Evolutionary conservation across 92 coral and sea anemone species (phyloP).

Genomic region (Diadumene lineata): DNA sequence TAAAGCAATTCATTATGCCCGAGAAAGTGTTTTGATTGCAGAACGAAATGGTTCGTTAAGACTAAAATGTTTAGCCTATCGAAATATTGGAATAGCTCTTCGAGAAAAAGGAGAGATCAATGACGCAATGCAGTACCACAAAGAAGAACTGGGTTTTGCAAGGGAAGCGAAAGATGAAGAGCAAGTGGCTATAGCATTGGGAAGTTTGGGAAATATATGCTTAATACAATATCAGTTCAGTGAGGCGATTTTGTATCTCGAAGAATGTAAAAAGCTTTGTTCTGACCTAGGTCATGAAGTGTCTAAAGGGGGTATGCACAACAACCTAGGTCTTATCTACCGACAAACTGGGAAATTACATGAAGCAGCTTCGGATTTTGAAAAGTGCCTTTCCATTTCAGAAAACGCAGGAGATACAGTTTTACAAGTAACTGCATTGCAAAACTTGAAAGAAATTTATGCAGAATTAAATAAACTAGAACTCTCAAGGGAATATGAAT

Average conservation of each 20-base stretch:
- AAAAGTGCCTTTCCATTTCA: neutral
- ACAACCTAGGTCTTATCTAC: neutral
- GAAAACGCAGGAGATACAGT: neutral
- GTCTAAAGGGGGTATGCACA: neutral
- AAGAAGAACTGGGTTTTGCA: neutral
- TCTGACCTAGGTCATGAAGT: neutral
- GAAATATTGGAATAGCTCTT: neutral
- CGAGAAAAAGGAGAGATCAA: neutral
- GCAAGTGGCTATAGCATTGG: neutral
- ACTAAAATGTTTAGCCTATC: neutral
- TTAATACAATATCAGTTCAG: no score
- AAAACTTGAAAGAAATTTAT: neutral
- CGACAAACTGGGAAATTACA: neutral
- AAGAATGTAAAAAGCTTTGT: neutral
- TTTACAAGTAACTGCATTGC: neutral
- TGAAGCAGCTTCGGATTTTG: neutral
- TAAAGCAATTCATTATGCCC: neutral
- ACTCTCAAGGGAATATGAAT: neutral
- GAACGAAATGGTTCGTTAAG: neutral
- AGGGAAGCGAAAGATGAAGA: neutral
- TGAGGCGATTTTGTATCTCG: neutral
- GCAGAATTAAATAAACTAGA: neutral
- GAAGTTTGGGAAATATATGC: neutral
- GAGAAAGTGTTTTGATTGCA: conserved; percentile 3
- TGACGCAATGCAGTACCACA: neutral